A percentile compares a stretch with the other conserved stretches of the same genome.
Evolutionary conservation across 1,140 invertebrate species (phyloP).

Genomic region (Drosophila pallidifrons): DNA sequence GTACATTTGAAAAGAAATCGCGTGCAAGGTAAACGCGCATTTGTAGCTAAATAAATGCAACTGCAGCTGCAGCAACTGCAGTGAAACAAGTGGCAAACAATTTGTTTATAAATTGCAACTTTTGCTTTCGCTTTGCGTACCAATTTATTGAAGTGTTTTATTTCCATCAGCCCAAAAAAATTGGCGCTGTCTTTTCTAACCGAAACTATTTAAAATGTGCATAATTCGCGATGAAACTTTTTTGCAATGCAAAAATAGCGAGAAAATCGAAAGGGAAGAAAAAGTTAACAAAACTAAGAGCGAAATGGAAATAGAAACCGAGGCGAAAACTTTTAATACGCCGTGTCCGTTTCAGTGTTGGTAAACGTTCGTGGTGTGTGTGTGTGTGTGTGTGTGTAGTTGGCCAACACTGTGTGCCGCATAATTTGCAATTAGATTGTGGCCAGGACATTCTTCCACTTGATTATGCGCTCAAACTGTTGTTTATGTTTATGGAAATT

Average conservation of each 20-base stretch:
- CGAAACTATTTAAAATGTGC: conserved; percentile 40
- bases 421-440: conserved; percentile 77
- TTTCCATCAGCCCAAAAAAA: background rate
- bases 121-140: conserved; percentile 11
- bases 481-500: conserved; percentile 79
- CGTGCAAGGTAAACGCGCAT: background rate
- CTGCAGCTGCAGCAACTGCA: background rate
- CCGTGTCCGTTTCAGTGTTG: conserved; percentile 18
- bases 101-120: conserved; percentile 64
- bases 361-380: conserved; percentile 6
- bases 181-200: background rate
- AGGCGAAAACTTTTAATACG: conserved; percentile 16
- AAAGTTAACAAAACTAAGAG: conserved; percentile 5
- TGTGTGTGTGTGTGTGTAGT: conserved; percentile 1
- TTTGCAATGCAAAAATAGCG: conserved; percentile 2
- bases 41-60: background rate
- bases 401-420: conserved; percentile 51
- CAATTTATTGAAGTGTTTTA: conserved; percentile 36
- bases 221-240: conserved; percentile 36
- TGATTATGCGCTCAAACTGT: conserved; percentile 73
- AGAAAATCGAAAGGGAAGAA: background rate
- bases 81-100: conserved; percentile 62
- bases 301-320: conserved; percentile 26
- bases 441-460: conserved; percentile 45
- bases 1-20: background rate